Evolutionary conservation across 2,113 vertebrate genomes (phyloP).

Genomic region (mouse (Mus musculus)): GRCm39 chr13:59023501-59024000

Average conservation of each 20-base stretch:
- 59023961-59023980: not conserved
- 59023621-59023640: not conserved
- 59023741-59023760: not conserved
- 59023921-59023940: not conserved
- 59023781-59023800: not conserved
- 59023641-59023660: not conserved
- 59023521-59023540: not conserved
- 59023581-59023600: not conserved
- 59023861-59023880: not conserved
- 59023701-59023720: not conserved
- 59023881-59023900: fast-evolving
- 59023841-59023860: not conserved
- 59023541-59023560: too few relatives aligned
- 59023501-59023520: not conserved
- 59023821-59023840: not conserved
- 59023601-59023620: not conserved
- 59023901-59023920: not conserved
- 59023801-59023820: not conserved
- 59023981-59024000: not conserved
- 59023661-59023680: not conserved
- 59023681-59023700: not conserved
- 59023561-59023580: too few relatives aligned
- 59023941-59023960: not conserved
- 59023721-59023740: not conserved
- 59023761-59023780: not conserved